phyloP scores from a whole-genome alignment of 2,888 invertebrate genomes.

The Yponomeuta cagnagella region DNA sequence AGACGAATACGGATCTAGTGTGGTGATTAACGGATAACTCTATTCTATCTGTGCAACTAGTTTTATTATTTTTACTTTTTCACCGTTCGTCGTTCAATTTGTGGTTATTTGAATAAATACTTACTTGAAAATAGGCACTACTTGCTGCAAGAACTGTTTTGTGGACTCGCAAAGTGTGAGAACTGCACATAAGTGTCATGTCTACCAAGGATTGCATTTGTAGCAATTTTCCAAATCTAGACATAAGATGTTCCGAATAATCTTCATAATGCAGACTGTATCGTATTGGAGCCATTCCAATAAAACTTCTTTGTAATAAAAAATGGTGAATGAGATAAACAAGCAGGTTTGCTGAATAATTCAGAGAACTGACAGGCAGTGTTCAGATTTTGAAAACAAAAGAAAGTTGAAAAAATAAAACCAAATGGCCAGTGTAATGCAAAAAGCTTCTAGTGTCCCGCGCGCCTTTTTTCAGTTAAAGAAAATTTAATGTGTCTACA shows the following conservation, averaged over 20 bases:
- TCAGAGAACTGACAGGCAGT: neutral
- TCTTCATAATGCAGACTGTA: conserved; percentile 82
- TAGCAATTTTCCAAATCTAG: conserved; percentile 81
- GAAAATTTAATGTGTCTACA: too few species aligned
- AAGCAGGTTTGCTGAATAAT: neutral
- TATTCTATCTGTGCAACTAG: neutral
- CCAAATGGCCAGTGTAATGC: neutral
- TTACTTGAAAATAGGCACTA: conserved; percentile 83
- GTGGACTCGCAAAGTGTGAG: conserved; percentile 83
- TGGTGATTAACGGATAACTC: neutral
- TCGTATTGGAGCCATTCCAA: conserved; percentile 67
- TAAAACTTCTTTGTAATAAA: neutral
- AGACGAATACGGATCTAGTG: neutral
- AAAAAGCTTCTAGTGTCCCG: neutral
- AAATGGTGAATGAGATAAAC: neutral
- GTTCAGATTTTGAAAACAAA: conserved; percentile 1
- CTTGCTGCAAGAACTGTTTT: conserved; percentile 83
- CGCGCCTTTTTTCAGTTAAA: too few species aligned
- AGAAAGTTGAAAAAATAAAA: conserved; percentile 8
- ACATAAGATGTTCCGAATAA: conserved; percentile 80
- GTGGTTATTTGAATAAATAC: conserved; percentile 19
- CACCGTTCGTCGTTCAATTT: too few species aligned
- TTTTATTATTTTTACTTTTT: neutral
- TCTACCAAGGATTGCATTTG: conserved; percentile 85
- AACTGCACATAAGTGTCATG: conserved; percentile 84